phyloP scores from a whole-genome alignment of 2,888 invertebrate species.

The Nemotelus nigrinus region DNA sequence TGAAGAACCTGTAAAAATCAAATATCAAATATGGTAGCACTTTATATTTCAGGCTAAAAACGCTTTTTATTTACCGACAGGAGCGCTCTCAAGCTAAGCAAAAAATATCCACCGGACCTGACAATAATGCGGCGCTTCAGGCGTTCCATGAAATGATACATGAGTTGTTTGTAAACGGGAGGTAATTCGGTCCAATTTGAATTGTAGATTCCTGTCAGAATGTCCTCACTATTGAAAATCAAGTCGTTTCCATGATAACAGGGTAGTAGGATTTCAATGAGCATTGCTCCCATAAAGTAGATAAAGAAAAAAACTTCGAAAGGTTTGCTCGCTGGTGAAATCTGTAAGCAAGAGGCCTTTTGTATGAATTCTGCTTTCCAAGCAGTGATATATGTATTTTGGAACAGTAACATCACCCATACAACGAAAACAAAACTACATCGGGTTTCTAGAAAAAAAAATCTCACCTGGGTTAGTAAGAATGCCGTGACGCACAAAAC shows the following conservation, averaged over 20 bases:
- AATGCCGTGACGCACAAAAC: slow-evolving; percentile 41
- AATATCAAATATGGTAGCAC: not conserved
- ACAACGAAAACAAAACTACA: too few relatives aligned
- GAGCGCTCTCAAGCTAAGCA: not conserved
- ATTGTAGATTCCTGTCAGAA: not conserved
- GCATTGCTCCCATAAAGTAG: not conserved
- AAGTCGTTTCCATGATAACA: slow-evolving; percentile 32
- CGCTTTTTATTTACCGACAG: not conserved
- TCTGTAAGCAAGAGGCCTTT: not conserved
- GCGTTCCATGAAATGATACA: slow-evolving; percentile 25
- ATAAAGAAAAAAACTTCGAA: not conserved
- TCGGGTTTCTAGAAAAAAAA: too few relatives aligned
- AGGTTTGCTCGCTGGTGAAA: not conserved
- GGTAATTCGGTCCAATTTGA: slow-evolving; percentile 20
- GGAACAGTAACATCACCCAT: too few relatives aligned
- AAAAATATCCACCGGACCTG: slow-evolving; percentile 4
- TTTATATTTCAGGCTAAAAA: too few relatives aligned
- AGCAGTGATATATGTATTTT: too few relatives aligned
- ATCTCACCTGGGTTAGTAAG: slow-evolving; percentile 28
- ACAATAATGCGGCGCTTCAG: not conserved
- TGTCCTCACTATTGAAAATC: not conserved
- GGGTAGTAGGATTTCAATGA: slow-evolving; percentile 16
- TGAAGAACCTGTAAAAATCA: slow-evolving; percentile 4
- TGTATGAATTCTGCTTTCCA: too few relatives aligned
- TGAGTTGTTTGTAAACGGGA: not conserved